Evolutionary conservation across 2,888 invertebrate species (phyloP).

Genomic region (Deilephila elpenor): DNA sequence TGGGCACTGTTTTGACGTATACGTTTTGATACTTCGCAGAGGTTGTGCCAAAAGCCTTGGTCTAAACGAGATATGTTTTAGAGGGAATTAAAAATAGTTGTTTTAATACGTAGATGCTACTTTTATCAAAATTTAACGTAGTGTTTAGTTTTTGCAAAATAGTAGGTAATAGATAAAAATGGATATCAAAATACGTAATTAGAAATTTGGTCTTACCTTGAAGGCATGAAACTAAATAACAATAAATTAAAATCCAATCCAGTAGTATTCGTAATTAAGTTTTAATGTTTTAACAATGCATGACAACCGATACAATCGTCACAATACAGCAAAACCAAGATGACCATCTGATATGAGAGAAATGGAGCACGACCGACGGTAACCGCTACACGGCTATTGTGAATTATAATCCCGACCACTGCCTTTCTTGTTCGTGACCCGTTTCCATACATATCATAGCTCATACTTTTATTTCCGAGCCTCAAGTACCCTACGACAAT

Average conservation of each 20-base stretch:
- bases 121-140: too few relatives aligned
- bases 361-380: slow-evolving; percentile 56
- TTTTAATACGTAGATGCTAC: too few relatives aligned
- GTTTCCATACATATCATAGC: slow-evolving; percentile 28
- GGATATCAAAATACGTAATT: too few relatives aligned
- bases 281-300: slow-evolving; percentile 19
- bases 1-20: background rate
- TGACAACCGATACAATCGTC: slow-evolving; percentile 14
- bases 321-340: slow-evolving; percentile 35
- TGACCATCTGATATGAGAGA: slow-evolving; percentile 44
- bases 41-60: too few relatives aligned
- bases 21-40: background rate
- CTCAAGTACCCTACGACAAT: background rate
- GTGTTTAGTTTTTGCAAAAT: too few relatives aligned
- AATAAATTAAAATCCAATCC: background rate
- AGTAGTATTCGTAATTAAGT: slow-evolving; percentile 13
- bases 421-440: slow-evolving; percentile 48
- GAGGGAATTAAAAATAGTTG: too few relatives aligned
- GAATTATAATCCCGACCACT: slow-evolving; percentile 50
- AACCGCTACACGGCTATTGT: slow-evolving; percentile 56
- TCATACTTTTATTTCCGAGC: background rate
- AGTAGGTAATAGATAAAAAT: too few relatives aligned
- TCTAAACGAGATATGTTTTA: too few relatives aligned
- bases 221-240: too few relatives aligned
- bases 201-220: too few relatives aligned